Base-by-base conservation (phyloP, 1,140 invertebrate genomes). In the Matsumurasca onukii region DNA sequence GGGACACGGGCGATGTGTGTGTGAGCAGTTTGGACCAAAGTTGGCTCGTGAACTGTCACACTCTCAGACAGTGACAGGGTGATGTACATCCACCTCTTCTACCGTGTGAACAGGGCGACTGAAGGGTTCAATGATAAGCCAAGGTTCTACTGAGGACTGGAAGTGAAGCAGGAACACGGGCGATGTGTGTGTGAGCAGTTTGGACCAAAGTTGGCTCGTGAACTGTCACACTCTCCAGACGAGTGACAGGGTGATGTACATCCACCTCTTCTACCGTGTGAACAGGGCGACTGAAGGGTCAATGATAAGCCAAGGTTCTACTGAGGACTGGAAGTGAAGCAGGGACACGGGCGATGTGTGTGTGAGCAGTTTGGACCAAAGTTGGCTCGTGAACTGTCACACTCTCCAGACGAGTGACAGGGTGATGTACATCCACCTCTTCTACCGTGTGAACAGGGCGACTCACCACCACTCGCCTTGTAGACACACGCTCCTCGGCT, bases 391-490 rank as follows among this genome's bases (percentile, higher is more conserved):
- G 77, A 3, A 81, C 76, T 15, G 80, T 77, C 5, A 82, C 77
- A 49, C 80, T 72, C 31, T 82, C 78, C 63, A 82, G 71, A 71
- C 86, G 86, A 20, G 84, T 86, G 13, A 82, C 83, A 31, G 85
- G 85, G 70, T 86, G 83, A 27, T 85, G 80, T 34, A 86, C 79
- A 17, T 85, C 81, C 29, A 85, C 77, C 73, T 86, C 84, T 68
- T 85, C 83, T 15, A 87, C 78, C 1, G 86, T 88, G 73, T 87
- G 84, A 67, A 86, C 84, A 1, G 86, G 86, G 67, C 85, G 78
- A 67, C 82, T 85, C 3, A 88, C 82, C 13, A 88, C 86, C 59
- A 88, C 84, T 45, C 86, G 82, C 57, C 86, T 79, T 31, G 85
- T 87, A 52, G 84, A 83, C 45, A 86, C 83, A 34, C 81, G 82